Percentiles rank a stretch among this genome's conserved stretches.
Conservation (phyloP, 2,113 vertebrate genomes). For the Chionomys nivalis region DNA sequence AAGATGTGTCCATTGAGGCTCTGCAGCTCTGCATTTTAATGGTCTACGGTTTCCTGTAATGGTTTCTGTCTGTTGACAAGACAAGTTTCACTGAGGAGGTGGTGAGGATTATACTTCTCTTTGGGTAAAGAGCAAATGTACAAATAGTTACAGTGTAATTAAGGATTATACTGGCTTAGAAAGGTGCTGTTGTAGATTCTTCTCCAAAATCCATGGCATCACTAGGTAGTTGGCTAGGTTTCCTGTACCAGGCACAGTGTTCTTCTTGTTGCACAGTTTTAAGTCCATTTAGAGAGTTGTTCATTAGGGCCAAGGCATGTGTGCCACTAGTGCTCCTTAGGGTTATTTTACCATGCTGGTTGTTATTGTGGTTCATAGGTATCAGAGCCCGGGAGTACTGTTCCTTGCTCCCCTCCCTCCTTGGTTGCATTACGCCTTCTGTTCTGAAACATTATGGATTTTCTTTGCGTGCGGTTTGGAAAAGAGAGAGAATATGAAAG, state of each 20-base stretch:
- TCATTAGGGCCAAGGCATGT: not conserved
- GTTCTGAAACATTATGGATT: not conserved
- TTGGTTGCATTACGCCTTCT: not conserved
- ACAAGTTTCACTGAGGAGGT: not conserved
- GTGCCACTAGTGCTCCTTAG: not conserved
- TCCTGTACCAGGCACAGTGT: not conserved
- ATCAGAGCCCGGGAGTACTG: not conserved
- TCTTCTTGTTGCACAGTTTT: not conserved
- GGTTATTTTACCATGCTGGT: not conserved
- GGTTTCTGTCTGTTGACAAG: not conserved
- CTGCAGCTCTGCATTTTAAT: not conserved
- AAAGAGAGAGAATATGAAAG: not conserved
- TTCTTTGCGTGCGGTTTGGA: not conserved
- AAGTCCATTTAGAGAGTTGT: not conserved
- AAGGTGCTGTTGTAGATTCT: not conserved
- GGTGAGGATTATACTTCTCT: not conserved
- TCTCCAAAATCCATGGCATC: not conserved
- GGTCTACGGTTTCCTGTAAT: not conserved
- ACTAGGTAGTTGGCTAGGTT: not conserved
- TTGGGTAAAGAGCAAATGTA: not conserved
- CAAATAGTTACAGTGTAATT: not conserved
- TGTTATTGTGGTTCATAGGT: not conserved
- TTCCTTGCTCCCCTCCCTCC: not conserved
- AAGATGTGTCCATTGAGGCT: not conserved
- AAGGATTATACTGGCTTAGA: not conserved